These are phyloP conservation scores for Oryzias dopingdopingensis DNA, from an alignment of 2,797 vertebrate genomes.

Conservation along the genomic window DNA sequence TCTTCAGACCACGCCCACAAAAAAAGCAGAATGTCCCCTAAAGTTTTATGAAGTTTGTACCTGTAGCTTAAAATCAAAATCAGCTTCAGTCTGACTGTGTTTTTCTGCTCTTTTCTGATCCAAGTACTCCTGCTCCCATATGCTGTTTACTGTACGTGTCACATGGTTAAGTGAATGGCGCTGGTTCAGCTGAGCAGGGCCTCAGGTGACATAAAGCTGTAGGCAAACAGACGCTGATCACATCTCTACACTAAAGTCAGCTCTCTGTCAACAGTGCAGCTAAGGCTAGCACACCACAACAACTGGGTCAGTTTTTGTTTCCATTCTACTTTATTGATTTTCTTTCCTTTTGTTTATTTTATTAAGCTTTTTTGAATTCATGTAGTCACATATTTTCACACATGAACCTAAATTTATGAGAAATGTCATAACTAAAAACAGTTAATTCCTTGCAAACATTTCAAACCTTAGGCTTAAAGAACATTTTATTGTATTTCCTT, in stretches of 20 bases:
- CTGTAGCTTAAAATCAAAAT: no score
- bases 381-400: no score
- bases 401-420: no score
- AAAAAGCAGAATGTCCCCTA: no score
- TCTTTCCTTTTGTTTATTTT: neutral
- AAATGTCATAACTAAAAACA: no score
- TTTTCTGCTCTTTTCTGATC: constrained; percentile 23
- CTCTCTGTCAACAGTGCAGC: constrained; percentile 13
- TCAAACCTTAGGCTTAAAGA: no score
- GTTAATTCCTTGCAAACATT: no score
- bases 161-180: constrained; percentile 48
- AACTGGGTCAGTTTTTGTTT: neutral
- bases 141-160: constrained; percentile 63
- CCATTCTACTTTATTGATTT: neutral
- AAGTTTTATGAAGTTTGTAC: no score
- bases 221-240: constrained; percentile 62
- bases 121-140: constrained; percentile 42
- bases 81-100: no score
- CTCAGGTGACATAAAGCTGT: constrained; percentile 55
- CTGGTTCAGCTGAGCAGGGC: constrained; percentile 39
- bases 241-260: constrained; percentile 35
- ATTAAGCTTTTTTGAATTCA: neutral
- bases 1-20: no score
- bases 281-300: constrained; percentile 22
- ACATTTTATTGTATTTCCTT: no score